Evolutionary conservation across 2,797 vertebrate species (phyloP).

Genomic region (Notolabrus celidotus): DNA sequence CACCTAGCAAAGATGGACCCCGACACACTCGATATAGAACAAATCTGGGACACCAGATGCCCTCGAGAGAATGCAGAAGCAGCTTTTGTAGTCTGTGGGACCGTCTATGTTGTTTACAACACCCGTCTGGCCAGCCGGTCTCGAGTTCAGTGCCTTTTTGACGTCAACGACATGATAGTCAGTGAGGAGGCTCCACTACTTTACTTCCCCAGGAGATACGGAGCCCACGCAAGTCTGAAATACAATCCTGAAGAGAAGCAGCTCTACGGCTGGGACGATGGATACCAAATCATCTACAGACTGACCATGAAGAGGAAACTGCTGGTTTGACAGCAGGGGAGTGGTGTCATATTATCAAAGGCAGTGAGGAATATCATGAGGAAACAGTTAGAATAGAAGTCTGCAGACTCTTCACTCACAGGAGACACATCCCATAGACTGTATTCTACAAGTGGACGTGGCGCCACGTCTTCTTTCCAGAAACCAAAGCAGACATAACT

Average conservation of each 20-base stretch:
- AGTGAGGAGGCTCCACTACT: constrained; percentile 90
- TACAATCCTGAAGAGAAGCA: constrained; percentile 93
- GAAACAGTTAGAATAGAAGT: background rate
- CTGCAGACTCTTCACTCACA: background rate
- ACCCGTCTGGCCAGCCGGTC: constrained; percentile 92
- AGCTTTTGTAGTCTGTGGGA: constrained; percentile 94
- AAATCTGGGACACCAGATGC: constrained; percentile 97
- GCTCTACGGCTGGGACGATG: constrained; percentile 97
- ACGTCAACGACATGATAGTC: constrained; percentile 90
- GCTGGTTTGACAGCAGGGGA: constrained; percentile 66
- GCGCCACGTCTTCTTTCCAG: too few species aligned
- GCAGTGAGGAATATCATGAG: background rate
- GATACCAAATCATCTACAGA: constrained; percentile 97
- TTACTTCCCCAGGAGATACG: constrained; percentile 95
- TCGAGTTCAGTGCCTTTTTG: constrained; percentile 94
- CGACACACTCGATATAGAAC: constrained; percentile 91
- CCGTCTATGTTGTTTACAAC: constrained; percentile 96
- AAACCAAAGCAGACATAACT: too few species aligned
- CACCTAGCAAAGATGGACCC: constrained; percentile 95
- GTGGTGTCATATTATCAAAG: constrained; percentile 21
- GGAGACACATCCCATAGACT: background rate
- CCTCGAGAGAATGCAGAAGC: constrained; percentile 93
- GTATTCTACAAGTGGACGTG: background rate
- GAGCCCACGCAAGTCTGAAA: constrained; percentile 93
- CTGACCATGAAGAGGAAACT: constrained; percentile 92